Conservation (phyloP, 2,888 invertebrate genomes). For the Andricus quercusramuli region DNA sequence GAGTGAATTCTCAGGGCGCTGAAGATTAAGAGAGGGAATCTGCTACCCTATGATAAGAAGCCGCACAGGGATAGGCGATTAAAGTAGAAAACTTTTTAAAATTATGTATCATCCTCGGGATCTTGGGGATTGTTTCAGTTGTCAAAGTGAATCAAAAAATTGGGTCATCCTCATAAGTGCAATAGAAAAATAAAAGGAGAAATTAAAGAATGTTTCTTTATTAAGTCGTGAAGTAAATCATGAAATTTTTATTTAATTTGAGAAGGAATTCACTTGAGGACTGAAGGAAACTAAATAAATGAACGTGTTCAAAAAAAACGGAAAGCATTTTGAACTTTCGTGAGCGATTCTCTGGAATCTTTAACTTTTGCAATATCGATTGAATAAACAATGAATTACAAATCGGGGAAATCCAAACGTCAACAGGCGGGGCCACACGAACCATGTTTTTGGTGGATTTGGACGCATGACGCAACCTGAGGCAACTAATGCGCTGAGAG, state of each 20-base stretch:
- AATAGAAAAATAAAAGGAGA: not conserved
- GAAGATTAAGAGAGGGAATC: conserved; percentile 10
- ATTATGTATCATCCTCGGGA: conserved; percentile 10
- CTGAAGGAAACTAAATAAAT: not conserved
- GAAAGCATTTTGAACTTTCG: not conserved
- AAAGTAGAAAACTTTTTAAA: conserved; percentile 8
- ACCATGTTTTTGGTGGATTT: too few relatives aligned
- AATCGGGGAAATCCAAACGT: too few relatives aligned
- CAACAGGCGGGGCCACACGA: too few relatives aligned
- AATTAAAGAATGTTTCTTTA: not conserved
- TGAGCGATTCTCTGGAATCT: too few relatives aligned
- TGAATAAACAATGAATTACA: too few relatives aligned
- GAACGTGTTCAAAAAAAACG: too few relatives aligned
- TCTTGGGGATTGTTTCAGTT: not conserved
- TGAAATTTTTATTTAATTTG: too few relatives aligned
- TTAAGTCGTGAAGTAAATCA: too few relatives aligned
- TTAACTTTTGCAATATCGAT: too few relatives aligned
- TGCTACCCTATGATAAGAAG: not conserved
- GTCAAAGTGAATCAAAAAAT: not conserved
- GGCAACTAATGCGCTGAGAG: too few relatives aligned
- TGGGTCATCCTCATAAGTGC: conserved; percentile 4
- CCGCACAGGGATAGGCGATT: conserved; percentile 5
- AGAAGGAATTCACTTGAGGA: not conserved
- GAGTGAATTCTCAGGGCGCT: not conserved
- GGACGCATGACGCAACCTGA: too few relatives aligned